phyloP scores from a whole-genome alignment of 2,113 vertebrate species.

The Danionella cerebrum region DNA sequence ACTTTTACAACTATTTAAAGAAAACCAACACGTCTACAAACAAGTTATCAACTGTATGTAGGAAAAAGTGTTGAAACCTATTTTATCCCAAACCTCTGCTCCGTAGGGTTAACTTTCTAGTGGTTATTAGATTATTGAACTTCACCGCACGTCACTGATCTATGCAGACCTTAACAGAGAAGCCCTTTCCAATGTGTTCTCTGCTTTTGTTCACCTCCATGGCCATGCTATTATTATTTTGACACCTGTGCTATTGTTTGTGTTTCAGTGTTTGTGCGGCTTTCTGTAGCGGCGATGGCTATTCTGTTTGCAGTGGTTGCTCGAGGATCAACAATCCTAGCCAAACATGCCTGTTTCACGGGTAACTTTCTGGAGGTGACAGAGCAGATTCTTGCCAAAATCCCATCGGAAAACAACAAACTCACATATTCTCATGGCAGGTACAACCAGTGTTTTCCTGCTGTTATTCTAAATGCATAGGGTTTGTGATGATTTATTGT shows the following conservation, averaged over 20 bases:
- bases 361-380: constrained; percentile 98
- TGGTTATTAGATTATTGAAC: no score
- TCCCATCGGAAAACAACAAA: constrained; percentile 96
- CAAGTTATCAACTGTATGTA: no score
- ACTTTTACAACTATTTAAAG: no score
- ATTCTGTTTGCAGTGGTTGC: constrained; percentile 96
- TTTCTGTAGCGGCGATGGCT: constrained; percentile 67
- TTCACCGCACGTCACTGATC: no score
- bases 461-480: no score
- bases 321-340: constrained; percentile 91
- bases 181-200: neutral
- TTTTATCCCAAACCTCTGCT: no score
- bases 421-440: constrained; percentile 93
- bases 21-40: no score
- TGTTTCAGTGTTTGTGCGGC: neutral
- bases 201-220: neutral
- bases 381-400: constrained; percentile 92
- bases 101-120: no score
- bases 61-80: no score
- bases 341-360: constrained; percentile 91
- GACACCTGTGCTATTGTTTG: neutral
- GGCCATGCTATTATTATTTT: neutral
- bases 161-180: no score
- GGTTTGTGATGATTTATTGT: neutral
- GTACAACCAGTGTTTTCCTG: constrained; percentile 53